A percentile compares a stretch with the other conserved stretches of the same genome.
These are phyloP conservation scores for Brachionus sp. DNA, from an alignment of 1,140 invertebrate genomes.

Conservation along the genomic window DNA sequence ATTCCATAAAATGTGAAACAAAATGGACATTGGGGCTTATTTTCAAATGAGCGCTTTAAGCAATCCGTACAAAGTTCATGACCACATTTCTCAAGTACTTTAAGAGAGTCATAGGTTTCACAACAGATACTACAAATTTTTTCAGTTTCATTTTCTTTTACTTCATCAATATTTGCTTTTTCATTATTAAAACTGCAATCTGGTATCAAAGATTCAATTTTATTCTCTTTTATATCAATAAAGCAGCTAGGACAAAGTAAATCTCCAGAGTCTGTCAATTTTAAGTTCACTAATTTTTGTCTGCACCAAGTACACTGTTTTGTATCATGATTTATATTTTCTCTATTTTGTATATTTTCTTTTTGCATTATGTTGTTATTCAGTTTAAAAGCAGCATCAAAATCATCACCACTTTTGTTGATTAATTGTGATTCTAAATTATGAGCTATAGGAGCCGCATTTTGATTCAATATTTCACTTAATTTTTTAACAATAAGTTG, in stretches of 20 bases:
- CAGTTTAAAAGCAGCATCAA: background rate
- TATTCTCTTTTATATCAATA: background rate
- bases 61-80: background rate
- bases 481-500: background rate
- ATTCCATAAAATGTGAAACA: conserved; percentile 29
- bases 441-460: background rate
- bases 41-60: background rate
- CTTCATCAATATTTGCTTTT: background rate
- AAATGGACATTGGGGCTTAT: conserved; percentile 26
- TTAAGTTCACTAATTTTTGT: background rate
- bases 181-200: background rate
- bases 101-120: background rate
- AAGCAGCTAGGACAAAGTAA: background rate
- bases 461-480: background rate
- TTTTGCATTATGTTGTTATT: background rate
- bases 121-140: background rate
- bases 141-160: background rate
- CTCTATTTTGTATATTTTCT: background rate
- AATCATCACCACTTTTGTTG: background rate
- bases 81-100: background rate
- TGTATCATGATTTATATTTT: background rate
- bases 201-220: background rate
- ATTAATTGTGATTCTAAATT: background rate
- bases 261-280: background rate
- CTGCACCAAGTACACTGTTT: background rate